These are phyloP conservation scores for Pogonognathellus flavescens DNA, from an alignment of 1,140 invertebrate species.

Conservation along the genomic window DNA sequence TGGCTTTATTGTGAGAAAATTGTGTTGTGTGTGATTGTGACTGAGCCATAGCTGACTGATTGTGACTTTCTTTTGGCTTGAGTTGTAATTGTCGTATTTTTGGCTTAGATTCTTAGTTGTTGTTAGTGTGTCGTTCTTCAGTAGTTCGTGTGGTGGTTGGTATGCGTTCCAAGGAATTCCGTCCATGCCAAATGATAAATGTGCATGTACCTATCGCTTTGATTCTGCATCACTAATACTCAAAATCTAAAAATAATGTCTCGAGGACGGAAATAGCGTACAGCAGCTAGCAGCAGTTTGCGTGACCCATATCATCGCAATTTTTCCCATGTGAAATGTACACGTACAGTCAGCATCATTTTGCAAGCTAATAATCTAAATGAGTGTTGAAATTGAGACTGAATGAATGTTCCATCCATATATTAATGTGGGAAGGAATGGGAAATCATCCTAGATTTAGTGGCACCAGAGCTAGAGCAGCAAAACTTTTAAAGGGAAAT, in stretches of 20 bases:
- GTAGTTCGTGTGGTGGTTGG: neutral
- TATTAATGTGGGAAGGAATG: no score
- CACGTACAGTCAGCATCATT: no score
- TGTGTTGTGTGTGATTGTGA: no score
- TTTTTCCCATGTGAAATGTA: no score
- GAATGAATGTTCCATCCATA: no score
- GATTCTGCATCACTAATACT: neutral
- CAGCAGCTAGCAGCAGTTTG: conserved; percentile 44
- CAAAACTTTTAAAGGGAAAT: no score
- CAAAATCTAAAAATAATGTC: conserved; percentile 43
- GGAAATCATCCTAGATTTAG: no score
- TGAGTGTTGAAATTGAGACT: no score
- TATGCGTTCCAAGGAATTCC: neutral
- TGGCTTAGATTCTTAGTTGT: neutral
- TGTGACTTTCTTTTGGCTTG: neutral
- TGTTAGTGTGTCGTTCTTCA: neutral
- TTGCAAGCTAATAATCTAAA: no score
- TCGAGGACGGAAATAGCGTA: conserved; percentile 39
- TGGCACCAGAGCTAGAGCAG: no score
- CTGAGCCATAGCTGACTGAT: neutral
- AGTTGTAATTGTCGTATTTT: neutral
- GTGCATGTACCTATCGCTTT: neutral
- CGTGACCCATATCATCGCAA: conserved; percentile 36
- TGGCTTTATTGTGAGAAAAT: no score
- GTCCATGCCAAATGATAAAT: neutral